These are phyloP conservation scores for Deroplatys truncata DNA, from an alignment of 2,888 invertebrate species.

Conservation along the genomic window DNA sequence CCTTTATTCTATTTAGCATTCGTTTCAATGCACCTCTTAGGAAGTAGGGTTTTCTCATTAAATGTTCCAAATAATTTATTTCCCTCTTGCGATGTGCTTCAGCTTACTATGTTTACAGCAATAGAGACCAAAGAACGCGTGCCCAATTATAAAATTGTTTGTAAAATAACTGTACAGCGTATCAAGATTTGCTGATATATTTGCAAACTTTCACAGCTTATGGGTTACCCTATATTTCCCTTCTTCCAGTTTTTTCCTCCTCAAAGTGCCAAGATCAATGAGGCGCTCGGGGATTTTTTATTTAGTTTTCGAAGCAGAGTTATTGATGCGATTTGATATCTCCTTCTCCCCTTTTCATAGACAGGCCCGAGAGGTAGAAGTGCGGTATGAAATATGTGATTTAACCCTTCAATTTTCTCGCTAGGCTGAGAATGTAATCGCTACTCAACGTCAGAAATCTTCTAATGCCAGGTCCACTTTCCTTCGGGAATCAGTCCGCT, in stretches of 20 bases:
- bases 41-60: too few relatives aligned
- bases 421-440: neutral
- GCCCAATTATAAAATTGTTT: too few relatives aligned
- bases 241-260: neutral
- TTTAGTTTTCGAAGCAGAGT: neutral
- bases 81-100: too few relatives aligned
- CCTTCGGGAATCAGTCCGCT: neutral
- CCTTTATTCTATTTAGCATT: too few relatives aligned
- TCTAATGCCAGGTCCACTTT: neutral
- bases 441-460: neutral
- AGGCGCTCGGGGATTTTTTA: neutral
- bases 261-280: neutral
- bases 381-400: conserved; percentile 14
- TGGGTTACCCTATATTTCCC: neutral
- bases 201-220: neutral
- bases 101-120: too few relatives aligned
- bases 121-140: too few relatives aligned
- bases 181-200: too few relatives aligned
- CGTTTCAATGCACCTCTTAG: too few relatives aligned
- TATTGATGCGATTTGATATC: conserved; percentile 10
- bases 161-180: too few relatives aligned
- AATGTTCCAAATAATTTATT: too few relatives aligned
- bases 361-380: neutral
- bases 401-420: conserved; percentile 15
- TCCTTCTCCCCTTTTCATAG: neutral